phyloP scores from a whole-genome alignment of 2,113 vertebrate species.

The Hippocampus mohnikei region DNA sequence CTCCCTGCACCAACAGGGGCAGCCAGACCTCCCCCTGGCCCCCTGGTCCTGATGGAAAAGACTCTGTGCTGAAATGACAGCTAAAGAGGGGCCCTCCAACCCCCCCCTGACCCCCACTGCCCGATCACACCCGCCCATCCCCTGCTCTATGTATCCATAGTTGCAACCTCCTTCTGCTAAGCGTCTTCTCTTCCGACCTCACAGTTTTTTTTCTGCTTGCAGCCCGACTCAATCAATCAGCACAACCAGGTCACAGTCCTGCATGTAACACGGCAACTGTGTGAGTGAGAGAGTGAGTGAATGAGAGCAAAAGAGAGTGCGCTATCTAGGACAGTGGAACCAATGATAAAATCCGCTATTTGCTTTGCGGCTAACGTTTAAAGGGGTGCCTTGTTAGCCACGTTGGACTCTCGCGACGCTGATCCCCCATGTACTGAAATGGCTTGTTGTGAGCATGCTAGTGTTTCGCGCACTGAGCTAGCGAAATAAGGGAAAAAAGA shows the following conservation, averaged over 20 bases:
- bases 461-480: background rate
- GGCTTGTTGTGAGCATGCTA: constrained; percentile 5
- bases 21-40: constrained; percentile 52
- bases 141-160: constrained; percentile 45
- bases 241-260: constrained; percentile 73
- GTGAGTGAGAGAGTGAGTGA: constrained; percentile 30
- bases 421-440: background rate
- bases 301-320: constrained; percentile 9
- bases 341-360: constrained; percentile 51
- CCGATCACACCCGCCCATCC: constrained; percentile 6
- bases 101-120: constrained; percentile 26
- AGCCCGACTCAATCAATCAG: constrained; percentile 71
- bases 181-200: constrained; percentile 51
- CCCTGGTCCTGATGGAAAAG: constrained; percentile 58
- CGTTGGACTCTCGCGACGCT: background rate
- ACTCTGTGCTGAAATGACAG: constrained; percentile 65
- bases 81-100: constrained; percentile 47
- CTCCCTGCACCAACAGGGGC: constrained; percentile 31
- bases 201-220: constrained; percentile 48
- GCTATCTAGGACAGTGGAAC: constrained; percentile 53
- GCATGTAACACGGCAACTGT: constrained; percentile 55
- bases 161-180: constrained; percentile 38
- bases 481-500: background rate
- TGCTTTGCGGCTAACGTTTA: background rate
- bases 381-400: background rate